Conservation (phyloP, 2,888 invertebrate species). For the Halictus quadricinctus region DNA sequence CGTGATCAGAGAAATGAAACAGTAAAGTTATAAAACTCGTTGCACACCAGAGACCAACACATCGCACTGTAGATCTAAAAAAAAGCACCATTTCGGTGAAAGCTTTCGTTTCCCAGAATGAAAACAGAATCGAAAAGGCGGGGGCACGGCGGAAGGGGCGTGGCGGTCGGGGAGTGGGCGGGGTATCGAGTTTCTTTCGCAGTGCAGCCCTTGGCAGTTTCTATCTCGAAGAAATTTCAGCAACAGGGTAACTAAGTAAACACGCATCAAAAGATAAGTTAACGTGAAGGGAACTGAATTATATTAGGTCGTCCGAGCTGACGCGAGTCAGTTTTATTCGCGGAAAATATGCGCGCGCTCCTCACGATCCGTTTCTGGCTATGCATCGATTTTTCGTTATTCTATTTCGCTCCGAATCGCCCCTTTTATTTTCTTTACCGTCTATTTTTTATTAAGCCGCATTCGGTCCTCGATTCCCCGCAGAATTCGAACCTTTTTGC, state of each 20-base stretch:
- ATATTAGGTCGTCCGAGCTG: background rate
- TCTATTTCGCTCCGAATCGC: background rate
- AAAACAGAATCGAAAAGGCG: conserved; percentile 1
- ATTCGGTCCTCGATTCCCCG: background rate
- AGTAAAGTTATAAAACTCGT: conserved; percentile 23
- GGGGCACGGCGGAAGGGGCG: background rate
- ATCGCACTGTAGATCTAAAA: conserved; percentile 12
- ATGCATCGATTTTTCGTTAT: conserved; percentile 4
- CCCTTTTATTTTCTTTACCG: background rate
- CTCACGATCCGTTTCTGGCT: background rate
- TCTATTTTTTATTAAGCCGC: background rate
- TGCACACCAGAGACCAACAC: background rate
- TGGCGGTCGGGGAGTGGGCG: background rate
- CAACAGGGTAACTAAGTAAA: conserved; percentile 5
- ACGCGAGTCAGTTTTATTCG: conserved; percentile 22
- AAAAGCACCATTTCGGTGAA: conserved; percentile 27
- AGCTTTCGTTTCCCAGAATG: conserved; percentile 24
- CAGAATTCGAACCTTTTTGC: background rate
- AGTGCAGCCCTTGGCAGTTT: background rate
- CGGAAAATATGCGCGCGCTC: conserved; percentile 6
- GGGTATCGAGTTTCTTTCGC: background rate
- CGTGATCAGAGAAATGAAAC: conserved; percentile 29
- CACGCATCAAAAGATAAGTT: conserved; percentile 17
- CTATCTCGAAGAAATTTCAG: conserved; percentile 5
- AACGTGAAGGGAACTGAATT: conserved; percentile 9